A percentile compares a stretch with the other conserved stretches of the same genome.
phyloP scores from a whole-genome alignment of 1,140 invertebrate species.

The Drosophila arawakana region DNA sequence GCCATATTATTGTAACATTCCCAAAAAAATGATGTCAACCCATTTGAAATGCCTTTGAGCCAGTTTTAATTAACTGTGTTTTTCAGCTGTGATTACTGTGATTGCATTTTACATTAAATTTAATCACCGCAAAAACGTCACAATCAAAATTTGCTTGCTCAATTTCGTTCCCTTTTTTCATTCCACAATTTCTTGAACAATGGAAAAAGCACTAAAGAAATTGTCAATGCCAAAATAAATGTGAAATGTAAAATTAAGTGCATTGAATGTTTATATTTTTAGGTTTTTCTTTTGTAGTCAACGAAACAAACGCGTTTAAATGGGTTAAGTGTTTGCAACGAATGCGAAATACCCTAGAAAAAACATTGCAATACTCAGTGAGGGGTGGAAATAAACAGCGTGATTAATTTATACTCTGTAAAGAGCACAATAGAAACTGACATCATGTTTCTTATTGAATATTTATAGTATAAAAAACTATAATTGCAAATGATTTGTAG shows the following conservation, averaged over 20 bases:
- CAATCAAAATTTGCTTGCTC: constrained; percentile 59
- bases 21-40: constrained; percentile 13
- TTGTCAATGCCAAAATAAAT: constrained; percentile 74
- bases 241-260: constrained; percentile 62
- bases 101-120: constrained; percentile 39
- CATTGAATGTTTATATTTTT: constrained; percentile 60
- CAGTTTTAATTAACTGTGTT: constrained; percentile 60
- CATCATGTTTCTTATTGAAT: neutral
- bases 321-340: constrained; percentile 31
- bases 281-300: constrained; percentile 44
- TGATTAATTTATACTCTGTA: neutral
- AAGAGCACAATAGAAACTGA: neutral
- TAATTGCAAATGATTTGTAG: constrained; percentile 9
- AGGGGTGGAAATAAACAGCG: neutral
- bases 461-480: neutral
- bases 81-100: neutral
- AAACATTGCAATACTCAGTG: neutral
- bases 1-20: constrained; percentile 21
- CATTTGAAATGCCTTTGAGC: constrained; percentile 25
- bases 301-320: constrained; percentile 8
- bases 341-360: constrained; percentile 9
- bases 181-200: constrained; percentile 76
- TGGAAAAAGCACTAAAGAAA: constrained; percentile 47
- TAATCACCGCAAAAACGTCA: constrained; percentile 28
- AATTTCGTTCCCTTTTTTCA: constrained; percentile 48